Evolutionary conservation across 2,797 vertebrate species (phyloP).

Genomic region (Alcedo quadribrachys): DNA sequence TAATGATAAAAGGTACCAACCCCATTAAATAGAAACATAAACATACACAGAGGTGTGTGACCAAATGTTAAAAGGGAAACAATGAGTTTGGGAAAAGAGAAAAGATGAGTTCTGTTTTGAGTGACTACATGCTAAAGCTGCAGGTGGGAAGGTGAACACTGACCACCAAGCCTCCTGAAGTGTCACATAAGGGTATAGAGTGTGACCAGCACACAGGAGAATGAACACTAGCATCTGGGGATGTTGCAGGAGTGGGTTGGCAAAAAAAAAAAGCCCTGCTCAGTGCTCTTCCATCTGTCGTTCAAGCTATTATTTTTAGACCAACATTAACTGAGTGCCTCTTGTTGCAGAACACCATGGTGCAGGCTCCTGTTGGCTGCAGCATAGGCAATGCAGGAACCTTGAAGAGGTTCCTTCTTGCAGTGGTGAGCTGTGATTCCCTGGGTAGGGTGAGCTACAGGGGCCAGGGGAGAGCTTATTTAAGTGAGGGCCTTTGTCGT

Average conservation of each 20-base stretch:
- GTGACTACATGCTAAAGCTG: not conserved
- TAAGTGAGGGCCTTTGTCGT: not conserved
- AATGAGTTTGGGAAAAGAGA: not conserved
- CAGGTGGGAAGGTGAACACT: not conserved
- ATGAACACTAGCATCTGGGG: not conserved
- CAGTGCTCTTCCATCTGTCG: not conserved
- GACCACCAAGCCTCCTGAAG: not conserved
- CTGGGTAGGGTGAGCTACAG: not conserved
- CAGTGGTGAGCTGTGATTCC: not conserved
- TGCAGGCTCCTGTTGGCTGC: not conserved
- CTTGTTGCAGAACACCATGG: not conserved
- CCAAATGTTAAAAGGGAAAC: not conserved
- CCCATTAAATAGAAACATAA: not conserved
- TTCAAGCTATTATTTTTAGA: not conserved
- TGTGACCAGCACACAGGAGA: fast-evolving
- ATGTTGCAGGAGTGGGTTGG: not conserved
- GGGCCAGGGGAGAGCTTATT: not conserved
- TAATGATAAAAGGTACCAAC: not conserved
- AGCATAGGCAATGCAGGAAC: not conserved
- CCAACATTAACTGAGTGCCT: not conserved
- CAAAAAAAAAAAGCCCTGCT: not conserved
- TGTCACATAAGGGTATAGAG: fast-evolving
- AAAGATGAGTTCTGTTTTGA: not conserved
- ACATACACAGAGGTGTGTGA: not conserved
- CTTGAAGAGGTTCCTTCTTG: not conserved